These are phyloP conservation scores for Phoxinus dragarum DNA, from an alignment of 2,797 vertebrate genomes.

Conservation along the genomic window DNA sequence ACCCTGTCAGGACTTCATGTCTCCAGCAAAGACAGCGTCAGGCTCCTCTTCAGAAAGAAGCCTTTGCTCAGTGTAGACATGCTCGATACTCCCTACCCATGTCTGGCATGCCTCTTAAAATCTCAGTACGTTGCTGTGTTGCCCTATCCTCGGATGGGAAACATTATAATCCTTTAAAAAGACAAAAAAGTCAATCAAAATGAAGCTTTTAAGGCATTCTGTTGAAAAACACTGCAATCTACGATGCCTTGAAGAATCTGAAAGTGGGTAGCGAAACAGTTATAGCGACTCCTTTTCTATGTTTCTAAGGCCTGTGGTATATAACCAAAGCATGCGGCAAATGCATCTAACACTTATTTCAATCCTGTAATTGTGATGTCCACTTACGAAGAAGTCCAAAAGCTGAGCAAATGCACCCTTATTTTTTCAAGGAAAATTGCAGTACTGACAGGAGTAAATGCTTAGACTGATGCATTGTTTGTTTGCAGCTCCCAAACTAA, in stretches of 20 bases:
- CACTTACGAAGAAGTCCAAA: constrained; percentile 8
- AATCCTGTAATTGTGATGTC: constrained; percentile 40
- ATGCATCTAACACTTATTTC: constrained; percentile 13
- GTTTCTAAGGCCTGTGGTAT: constrained; percentile 20
- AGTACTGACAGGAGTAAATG: constrained; percentile 9
- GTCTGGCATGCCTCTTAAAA: neutral
- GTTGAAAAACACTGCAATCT: constrained; percentile 22
- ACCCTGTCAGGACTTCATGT: constrained; percentile 62
- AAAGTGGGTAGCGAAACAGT: constrained; percentile 11
- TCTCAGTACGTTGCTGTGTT: neutral
- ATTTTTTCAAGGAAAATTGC: neutral
- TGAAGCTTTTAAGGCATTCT: constrained; percentile 22
- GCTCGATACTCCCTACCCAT: constrained; percentile 29
- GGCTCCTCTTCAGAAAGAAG: constrained; percentile 48
- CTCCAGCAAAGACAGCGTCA: constrained; percentile 56
- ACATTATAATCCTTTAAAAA: neutral
- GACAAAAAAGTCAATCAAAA: neutral
- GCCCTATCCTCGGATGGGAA: neutral
- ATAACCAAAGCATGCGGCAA: neutral
- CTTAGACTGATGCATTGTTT: neutral
- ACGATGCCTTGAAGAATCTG: neutral
- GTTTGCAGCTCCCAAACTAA: neutral
- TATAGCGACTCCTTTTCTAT: neutral
- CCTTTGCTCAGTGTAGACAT: constrained; percentile 61
- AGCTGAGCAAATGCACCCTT: neutral